Evolutionary conservation across 2,888 invertebrate genomes (phyloP), one percentile per base, ranked within the genome.

Genomic region (Clistopyga incitator): DNA sequence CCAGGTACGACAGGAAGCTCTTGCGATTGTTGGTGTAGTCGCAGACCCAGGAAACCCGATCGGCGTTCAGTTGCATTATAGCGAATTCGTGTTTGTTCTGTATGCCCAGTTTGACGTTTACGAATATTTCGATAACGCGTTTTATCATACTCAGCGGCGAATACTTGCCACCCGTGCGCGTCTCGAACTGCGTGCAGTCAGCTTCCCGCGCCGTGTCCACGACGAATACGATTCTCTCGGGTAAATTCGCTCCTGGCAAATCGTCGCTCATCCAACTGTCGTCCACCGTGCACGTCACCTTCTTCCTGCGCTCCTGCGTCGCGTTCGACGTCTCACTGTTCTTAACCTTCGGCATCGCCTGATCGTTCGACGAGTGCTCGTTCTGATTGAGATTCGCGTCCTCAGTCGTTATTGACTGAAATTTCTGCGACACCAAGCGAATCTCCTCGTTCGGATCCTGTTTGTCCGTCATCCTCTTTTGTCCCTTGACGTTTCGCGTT

Each of bases 21-120:
- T 94, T 94, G 1, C 95, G 89, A 88, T 95, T 95, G 88, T 90
- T 95, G 0, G 96, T 96, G 87, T 96, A 97, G 86, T 95, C 95
- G 87, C 95, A 94, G 52, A 95, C 86, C 95, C 95, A 95, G 52
- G 91, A 91, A 2, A 94, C 93, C 81, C 94, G 94, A 50, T 94
- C 92, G 65, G 94, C 94, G 88, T 95, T 95, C 67, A 96, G 88
- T 6, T 94, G 91, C 67, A 96, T 90, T 47, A 96, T 89, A 29
- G 96, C 96, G 94, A 95, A 96, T 91, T 96, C 95, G 68, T 96
- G 96, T 82, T 92, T 93, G 54, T 93, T 93, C 88, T 95, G 95
- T 34, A 96, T 95, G 0, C 94, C 93, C 86, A 94, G 92, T 92
- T 96, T 96, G 20, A 95, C 94, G 88, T 95, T 93, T 10, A 96